Conservation (phyloP, 2,888 invertebrate species). For the Yponomeuta malinellus region DNA sequence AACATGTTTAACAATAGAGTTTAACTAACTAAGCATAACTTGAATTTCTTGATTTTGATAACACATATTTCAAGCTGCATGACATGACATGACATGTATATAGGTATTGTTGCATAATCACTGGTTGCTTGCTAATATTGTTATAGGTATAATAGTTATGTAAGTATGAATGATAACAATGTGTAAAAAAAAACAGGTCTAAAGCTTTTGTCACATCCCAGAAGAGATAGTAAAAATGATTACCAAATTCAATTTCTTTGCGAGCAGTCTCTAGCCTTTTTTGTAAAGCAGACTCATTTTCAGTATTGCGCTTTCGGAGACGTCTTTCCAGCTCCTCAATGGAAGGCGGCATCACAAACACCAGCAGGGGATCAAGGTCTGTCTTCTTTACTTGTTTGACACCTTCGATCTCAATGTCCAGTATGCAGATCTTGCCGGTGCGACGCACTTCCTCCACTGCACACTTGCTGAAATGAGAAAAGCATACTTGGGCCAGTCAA, state of each 20-base stretch:
- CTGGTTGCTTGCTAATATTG: too few species aligned
- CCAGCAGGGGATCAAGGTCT: slow-evolving; percentile 86
- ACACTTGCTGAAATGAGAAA: slow-evolving; percentile 78
- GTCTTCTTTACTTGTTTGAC: slow-evolving; percentile 89
- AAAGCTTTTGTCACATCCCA: neutral
- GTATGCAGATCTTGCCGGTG: slow-evolving; percentile 90
- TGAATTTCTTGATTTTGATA: too few species aligned
- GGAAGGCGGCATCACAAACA: slow-evolving; percentile 96
- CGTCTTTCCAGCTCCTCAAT: slow-evolving; percentile 84
- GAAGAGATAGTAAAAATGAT: slow-evolving; percentile 19
- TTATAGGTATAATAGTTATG: too few species aligned
- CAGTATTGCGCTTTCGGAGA: slow-evolving; percentile 87
- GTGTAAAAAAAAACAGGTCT: neutral
- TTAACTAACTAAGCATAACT: too few species aligned
- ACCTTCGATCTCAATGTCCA: slow-evolving; percentile 97
- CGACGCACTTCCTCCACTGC: slow-evolving; percentile 88
- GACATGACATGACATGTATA: too few species aligned
- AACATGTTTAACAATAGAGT: too few species aligned
- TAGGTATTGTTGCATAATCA: too few species aligned
- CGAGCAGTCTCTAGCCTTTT: slow-evolving; percentile 86
- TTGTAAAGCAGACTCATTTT: slow-evolving; percentile 89
- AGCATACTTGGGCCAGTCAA: too few species aligned
- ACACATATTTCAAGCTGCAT: too few species aligned
- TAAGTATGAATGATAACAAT: neutral
- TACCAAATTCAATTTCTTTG: slow-evolving; percentile 90